Base-by-base conservation (phyloP, 2,888 invertebrate genomes). In the Podabrus alpinus region DNA sequence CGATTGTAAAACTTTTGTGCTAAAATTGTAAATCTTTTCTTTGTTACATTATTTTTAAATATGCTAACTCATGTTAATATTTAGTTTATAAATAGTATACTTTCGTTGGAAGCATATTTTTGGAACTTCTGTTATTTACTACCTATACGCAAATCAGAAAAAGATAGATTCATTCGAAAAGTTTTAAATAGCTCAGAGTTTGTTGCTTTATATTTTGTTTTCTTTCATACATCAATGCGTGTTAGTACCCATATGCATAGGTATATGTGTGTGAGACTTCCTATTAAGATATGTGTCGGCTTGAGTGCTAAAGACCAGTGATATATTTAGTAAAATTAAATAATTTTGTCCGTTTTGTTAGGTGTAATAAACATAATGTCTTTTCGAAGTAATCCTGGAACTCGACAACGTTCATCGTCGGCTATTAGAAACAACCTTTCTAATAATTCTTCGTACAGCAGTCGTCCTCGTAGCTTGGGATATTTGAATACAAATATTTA, bases 341-440 rank as follows among this genome's bases (percentile, higher is more conserved):
- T 45, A 5, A 45, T 45, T 45, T 45, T 45, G 7, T n/a, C n/a
- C 7, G n/a, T 45, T 45, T 45, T 45, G n/a, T 45, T 45, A n/a
- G 9, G 7, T 45, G n/a, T n/a, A 64, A 64, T 19, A 64, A n/a
- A 78, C n/a, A n/a, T 72, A 76, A 83, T 81, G 84, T 84, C 85
- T 3, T 85, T 83, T 73, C 82, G 84, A 62, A 83, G 83, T 70
- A 85, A 83, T 73, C 86, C 84, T 78, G 83, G 86, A 3, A 80
- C 83, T n/a, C 80, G 86, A 59, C 84, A 84, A 66, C 82, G 86
- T n/a, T 86, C 87, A 1, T 84, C 86, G 2, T 87, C 87, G 1
- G 81, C 84, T 1, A 81, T 83, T 15, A 80, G 86, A 68, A 80
- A 72, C 66, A 75, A 79, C 68, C 80, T 79, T 59, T 72, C 78